Percentiles rank a stretch among this genome's conserved stretches.
These are phyloP conservation scores for Hypercompe scribonia DNA, from an alignment of 2,888 invertebrate species.

Conservation along the genomic window DNA sequence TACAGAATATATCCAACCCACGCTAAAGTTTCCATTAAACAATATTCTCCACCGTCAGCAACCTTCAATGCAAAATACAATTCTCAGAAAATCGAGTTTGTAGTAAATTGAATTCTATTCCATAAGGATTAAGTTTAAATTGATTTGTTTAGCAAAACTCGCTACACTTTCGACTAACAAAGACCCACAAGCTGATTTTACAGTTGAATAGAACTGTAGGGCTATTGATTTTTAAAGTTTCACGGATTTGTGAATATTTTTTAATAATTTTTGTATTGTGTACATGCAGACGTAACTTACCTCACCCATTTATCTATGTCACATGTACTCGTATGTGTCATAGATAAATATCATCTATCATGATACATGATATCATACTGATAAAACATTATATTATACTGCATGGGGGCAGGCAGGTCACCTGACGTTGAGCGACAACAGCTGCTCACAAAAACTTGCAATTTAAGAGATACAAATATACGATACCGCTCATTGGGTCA, in stretches of 20 bases:
- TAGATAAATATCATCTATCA: no score
- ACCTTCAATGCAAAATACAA: conserved; percentile 33
- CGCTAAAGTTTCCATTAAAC: conserved; percentile 18
- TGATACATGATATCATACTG: no score
- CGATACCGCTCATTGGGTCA: no score
- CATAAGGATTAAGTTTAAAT: conserved; percentile 32
- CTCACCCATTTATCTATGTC: no score
- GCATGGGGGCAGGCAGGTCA: no score
- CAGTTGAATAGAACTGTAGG: conserved; percentile 27
- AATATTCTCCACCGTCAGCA: conserved; percentile 13
- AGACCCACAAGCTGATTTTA: conserved; percentile 31
- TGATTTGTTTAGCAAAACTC: conserved; percentile 31
- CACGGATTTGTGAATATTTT: conserved; percentile 17
- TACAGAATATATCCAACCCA: neutral
- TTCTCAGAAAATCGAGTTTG: conserved; percentile 12
- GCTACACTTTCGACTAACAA: conserved; percentile 16
- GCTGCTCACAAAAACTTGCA: no score
- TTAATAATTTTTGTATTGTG: neutral
- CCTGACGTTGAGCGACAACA: no score
- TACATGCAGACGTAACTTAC: no score
- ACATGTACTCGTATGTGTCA: no score
- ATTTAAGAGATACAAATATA: no score
- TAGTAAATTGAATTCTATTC: conserved; percentile 35
- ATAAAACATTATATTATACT: no score
- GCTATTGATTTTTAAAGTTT: conserved; percentile 32